Conservation (phyloP, 30 jellyfish, hydroid and myxozoan genomes). For the Aurelia sp. region DNA sequence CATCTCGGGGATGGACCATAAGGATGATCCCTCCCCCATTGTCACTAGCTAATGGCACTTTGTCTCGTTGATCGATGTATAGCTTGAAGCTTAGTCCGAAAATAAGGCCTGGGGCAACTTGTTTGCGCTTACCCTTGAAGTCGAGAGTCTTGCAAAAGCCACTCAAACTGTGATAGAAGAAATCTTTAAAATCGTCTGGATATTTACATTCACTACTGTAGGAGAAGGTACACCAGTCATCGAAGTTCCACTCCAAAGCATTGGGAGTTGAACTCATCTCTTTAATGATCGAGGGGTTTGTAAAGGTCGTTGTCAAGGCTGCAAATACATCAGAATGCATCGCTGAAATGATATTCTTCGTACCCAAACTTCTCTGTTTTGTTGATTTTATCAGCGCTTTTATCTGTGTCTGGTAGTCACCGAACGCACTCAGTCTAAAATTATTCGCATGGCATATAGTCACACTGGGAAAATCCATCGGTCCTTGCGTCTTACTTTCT, state of each 20-base stretch:
- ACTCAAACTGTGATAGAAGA: conserved; percentile 4
- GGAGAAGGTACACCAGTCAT: conserved; percentile 49
- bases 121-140: conserved; percentile 2
- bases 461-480: conserved; percentile 36
- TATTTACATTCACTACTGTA: background rate
- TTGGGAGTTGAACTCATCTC: conserved; percentile 29
- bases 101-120: conserved; percentile 39
- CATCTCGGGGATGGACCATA: conserved; percentile 54
- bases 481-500: conserved; percentile 13
- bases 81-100: conserved; percentile 17
- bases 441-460: conserved; percentile 60
- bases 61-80: conserved; percentile 32
- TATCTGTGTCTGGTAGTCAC: background rate
- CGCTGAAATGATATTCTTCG: background rate
- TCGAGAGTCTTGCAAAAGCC: conserved; percentile 59
- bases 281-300: conserved; percentile 22
- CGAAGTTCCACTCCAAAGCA: conserved; percentile 28
- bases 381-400: background rate
- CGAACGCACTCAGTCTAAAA: conserved; percentile 36
- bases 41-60: conserved; percentile 20
- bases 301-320: background rate
- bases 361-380: background rate
- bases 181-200: conserved; percentile 38
- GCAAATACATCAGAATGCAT: background rate
- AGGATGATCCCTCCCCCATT: conserved; percentile 28